A percentile compares a stretch with the other conserved stretches of the same genome.
These are phyloP conservation scores for Agonopterix heracliana DNA, from an alignment of 2,888 invertebrate genomes.

Conservation along the genomic window DNA sequence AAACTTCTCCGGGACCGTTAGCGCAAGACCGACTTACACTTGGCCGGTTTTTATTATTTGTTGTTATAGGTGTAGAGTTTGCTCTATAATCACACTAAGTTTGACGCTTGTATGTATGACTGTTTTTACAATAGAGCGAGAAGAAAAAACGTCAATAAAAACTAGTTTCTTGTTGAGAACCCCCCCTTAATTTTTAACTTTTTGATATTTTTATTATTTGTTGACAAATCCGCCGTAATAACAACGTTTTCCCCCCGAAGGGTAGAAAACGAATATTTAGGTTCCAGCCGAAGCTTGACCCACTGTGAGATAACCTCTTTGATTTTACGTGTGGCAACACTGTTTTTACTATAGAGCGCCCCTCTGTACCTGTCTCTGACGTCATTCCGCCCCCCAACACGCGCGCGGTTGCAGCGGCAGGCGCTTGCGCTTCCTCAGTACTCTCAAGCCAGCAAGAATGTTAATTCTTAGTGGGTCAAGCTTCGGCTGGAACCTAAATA, in stretches of 20 bases:
- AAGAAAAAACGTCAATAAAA: too few species aligned
- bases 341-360: background rate
- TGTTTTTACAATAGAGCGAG: too few species aligned
- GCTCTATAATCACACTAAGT: too few species aligned
- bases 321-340: background rate
- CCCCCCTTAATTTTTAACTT: too few species aligned
- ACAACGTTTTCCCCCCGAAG: background rate
- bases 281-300: slow-evolving; percentile 1
- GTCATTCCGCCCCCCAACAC: background rate
- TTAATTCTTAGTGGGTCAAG: slow-evolving; percentile 1
- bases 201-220: too few species aligned
- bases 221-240: too few species aligned
- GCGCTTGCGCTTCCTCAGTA: background rate
- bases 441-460: background rate
- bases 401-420: background rate
- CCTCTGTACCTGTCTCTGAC: background rate
- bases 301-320: slow-evolving; percentile 1
- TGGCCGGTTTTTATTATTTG: too few species aligned
- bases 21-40: too few species aligned
- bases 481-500: slow-evolving; percentile 1
- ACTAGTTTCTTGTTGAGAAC: too few species aligned
- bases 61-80: too few species aligned
- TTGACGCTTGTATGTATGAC: too few species aligned
- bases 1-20: too few species aligned
- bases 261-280: slow-evolving; percentile 2